phyloP scores from a whole-genome alignment of 2,113 vertebrate genomes.

The Poecile atricapillus region DNA sequence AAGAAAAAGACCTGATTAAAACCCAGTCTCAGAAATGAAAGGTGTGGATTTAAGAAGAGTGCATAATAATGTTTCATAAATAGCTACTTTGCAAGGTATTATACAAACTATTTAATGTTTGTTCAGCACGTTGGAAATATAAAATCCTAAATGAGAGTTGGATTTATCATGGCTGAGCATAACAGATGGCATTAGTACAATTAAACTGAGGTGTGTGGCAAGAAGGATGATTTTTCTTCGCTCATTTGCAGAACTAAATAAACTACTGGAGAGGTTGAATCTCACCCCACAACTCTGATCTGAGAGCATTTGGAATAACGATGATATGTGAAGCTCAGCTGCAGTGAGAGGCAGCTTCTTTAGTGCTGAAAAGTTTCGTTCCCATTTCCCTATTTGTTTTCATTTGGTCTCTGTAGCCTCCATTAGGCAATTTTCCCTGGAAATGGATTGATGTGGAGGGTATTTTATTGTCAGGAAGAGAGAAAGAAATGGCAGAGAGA shows the following conservation, averaged over 20 bases:
- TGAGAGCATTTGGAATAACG: not conserved
- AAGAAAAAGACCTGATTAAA: not conserved
- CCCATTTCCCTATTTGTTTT: not conserved
- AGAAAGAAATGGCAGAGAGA: not conserved
- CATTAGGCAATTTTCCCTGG: not conserved
- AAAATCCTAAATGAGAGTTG: not conserved
- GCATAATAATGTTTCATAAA: not conserved
- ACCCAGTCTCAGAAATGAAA: not conserved
- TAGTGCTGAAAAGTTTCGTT: not conserved
- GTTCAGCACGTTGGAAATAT: not conserved
- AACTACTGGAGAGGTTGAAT: not conserved
- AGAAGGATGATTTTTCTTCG: not conserved
- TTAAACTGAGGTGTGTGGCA: not conserved
- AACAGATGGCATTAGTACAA: slow-evolving; percentile 7
- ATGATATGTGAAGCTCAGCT: not conserved
- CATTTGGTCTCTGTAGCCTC: not conserved
- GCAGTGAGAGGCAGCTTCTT: not conserved
- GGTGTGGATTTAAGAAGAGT: not conserved
- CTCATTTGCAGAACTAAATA: not conserved
- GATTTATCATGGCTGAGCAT: not conserved
- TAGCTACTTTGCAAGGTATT: not conserved
- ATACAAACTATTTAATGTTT: not conserved
- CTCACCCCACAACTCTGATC: not conserved
- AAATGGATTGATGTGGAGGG: not conserved
- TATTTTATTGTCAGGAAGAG: not conserved